Conservation (phyloP, 2,113 vertebrate species). For the Lepisosteus osseus region DNA sequence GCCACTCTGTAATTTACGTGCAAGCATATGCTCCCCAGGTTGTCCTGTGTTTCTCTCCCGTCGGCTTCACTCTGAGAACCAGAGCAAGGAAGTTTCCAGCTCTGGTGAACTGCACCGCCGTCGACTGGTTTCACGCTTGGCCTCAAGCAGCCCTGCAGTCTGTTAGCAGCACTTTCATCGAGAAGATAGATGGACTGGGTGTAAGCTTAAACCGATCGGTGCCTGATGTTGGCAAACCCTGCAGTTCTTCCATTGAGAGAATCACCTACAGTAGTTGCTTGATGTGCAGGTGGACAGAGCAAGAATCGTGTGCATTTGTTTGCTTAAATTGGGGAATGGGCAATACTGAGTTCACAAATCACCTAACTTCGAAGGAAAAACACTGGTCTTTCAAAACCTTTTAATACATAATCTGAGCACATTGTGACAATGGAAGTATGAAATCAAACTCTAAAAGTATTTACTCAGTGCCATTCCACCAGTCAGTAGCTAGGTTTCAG, state of each 20-base stretch:
- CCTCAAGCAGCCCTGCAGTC: conserved; percentile 55
- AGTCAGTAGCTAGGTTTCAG: no score
- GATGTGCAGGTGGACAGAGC: no score
- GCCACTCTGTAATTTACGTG: not conserved
- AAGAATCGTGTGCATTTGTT: no score
- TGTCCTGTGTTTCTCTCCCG: conserved; percentile 68
- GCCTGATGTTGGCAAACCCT: no score
- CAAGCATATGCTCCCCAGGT: conserved; percentile 41
- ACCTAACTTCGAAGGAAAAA: not conserved
- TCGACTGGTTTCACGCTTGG: conserved; percentile 61
- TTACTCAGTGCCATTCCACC: no score
- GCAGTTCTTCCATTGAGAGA: not conserved
- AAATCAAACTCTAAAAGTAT: no score
- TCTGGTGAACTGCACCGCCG: conserved; percentile 57
- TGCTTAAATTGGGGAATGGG: not conserved
- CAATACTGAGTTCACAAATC: not conserved
- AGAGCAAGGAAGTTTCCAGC: conserved; percentile 62
- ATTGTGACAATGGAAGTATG: no score
- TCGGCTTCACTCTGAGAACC: conserved; percentile 62
- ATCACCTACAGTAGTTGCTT: not conserved
- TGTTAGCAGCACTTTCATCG: conserved; percentile 62
- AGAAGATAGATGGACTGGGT: conserved; percentile 62
- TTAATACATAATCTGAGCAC: no score
- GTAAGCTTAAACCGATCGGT: conserved; percentile 27
- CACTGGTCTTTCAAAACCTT: no score